These are phyloP conservation scores for Thumatha senex DNA, from an alignment of 2,888 invertebrate genomes.

Conservation along the genomic window DNA sequence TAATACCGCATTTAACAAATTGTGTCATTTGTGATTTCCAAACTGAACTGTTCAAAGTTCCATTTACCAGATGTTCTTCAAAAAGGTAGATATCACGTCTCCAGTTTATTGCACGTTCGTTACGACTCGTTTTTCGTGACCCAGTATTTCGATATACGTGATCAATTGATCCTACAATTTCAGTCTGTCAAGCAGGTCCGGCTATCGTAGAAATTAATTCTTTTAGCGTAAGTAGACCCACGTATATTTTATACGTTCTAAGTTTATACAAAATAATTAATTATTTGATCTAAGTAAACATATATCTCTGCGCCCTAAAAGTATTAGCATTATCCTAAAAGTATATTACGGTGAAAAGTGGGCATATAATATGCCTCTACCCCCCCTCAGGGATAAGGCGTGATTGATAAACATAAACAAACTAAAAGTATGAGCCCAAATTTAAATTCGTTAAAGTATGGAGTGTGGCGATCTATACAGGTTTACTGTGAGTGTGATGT, in stretches of 20 bases:
- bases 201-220: constrained; percentile 10
- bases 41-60: constrained; percentile 39
- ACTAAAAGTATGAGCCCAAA: no score
- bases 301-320: no score
- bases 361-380: no score
- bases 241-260: not conserved
- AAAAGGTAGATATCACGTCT: constrained; percentile 72
- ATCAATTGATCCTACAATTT: constrained; percentile 51
- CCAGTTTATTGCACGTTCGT: constrained; percentile 76
- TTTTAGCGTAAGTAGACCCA: constrained; percentile 11
- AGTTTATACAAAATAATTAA: no score
- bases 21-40: constrained; percentile 28
- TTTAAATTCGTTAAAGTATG: no score
- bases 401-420: no score
- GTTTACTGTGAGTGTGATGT: no score
- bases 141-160: constrained; percentile 64
- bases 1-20: constrained; percentile 33
- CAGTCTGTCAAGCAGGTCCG: constrained; percentile 29
- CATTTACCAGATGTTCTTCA: constrained; percentile 50
- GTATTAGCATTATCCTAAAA: no score
- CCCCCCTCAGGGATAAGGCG: no score
- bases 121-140: constrained; percentile 58
- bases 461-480: no score
- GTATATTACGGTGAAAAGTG: no score
- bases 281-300: no score